A percentile compares a stretch with the other conserved stretches of the same genome.
phyloP scores from a whole-genome alignment of 35 echinoderm and acorn worm species.

The Diadema setosum region DNA sequence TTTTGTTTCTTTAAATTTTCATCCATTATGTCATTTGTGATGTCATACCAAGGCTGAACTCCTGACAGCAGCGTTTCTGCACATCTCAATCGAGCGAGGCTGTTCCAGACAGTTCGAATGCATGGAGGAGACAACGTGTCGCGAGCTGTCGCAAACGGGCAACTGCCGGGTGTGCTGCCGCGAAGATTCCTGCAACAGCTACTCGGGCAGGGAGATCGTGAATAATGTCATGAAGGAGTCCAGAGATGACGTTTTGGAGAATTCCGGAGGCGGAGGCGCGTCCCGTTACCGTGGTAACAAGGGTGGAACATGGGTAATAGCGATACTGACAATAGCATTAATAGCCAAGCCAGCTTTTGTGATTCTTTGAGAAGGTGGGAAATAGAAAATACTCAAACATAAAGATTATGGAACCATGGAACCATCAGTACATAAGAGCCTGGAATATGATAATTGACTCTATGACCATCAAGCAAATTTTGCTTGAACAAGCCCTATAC shows the following conservation, averaged over 20 bases:
- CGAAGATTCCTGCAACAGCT: background rate
- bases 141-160: conserved; percentile 19
- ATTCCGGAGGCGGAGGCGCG: no score
- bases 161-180: conserved; percentile 23
- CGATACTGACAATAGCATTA: background rate
- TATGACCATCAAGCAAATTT: no score
- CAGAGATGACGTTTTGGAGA: no score
- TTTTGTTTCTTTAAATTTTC: background rate
- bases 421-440: no score
- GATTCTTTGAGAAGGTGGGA: no score
- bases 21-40: background rate
- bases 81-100: background rate
- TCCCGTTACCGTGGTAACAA: background rate
- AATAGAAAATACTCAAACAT: no score
- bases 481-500: no score
- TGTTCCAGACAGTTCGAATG: conserved; percentile 30
- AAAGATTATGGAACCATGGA: no score
- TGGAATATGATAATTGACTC: no score
- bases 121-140: conserved; percentile 31
- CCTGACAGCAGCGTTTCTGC: background rate
- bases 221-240: background rate
- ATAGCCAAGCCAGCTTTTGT: no score
- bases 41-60: conserved; percentile 6
- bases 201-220: background rate
- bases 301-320: background rate